Evolutionary conservation across 2,113 vertebrate genomes (phyloP), one percentile per base, ranked within the genome.

Genomic region (Cinclus mexicanus): DNA sequence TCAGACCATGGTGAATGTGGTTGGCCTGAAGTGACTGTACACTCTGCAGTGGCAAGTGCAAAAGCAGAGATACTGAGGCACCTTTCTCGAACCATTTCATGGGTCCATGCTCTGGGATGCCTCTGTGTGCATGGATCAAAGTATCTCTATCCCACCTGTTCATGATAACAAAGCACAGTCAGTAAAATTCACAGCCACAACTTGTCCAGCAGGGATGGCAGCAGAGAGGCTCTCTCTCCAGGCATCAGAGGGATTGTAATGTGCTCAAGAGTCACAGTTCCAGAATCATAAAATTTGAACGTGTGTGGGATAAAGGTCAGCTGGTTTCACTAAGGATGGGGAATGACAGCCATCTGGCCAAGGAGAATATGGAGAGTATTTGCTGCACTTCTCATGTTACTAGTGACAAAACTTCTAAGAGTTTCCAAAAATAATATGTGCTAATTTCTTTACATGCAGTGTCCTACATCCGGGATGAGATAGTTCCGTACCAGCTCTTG

Each of bases 361-460:
- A 63, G 25, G 60, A 83, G 83, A 91, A 72, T 4, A 2, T 35
- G n/a, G 77, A 46, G 18, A 68, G 23, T 59, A 75, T 65, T 95
- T 93, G 56, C 44, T 84, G 70, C 87, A 42, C 78, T 76, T 89
- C 79, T 94, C 41, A 7, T 56, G 49, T 86, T 72, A 57, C 75
- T 44, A 42, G 9, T 59, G 74, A 91, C 81, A 95, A 93, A 94
- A 91, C 49, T 91, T 68, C 74, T 49, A 44, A 79, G 80, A 82
- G 65, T 55, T 85, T 87, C 87, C 91, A 79, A 93, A 95, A 91
- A 77, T 84, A 95, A 55, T 33, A 80, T 26, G 42, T 89, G 69
- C 5, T 67, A 67, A 91, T 91, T 87, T 94, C 74, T 78, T 90
- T 77, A 86, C 42, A 83, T 3, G 1, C 11, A 47, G 18, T 39